phyloP scores from a whole-genome alignment of 1,140 invertebrate species.

The Vanessa atalanta region DNA sequence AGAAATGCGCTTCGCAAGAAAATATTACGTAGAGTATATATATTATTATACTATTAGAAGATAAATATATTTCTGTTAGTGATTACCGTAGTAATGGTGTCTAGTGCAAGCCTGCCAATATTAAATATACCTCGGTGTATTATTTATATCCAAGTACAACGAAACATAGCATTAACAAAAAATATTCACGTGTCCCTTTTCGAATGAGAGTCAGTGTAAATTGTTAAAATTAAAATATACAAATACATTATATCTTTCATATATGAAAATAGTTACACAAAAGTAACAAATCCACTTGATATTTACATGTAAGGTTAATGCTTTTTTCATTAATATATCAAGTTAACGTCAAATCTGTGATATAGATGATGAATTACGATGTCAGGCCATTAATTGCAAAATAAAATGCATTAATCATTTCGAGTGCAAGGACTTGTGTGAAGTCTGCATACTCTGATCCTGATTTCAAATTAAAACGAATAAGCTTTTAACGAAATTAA shows the following conservation, averaged over 20 bases:
- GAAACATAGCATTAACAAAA: too few relatives aligned
- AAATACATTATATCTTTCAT: background rate
- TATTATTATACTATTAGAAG: too few relatives aligned
- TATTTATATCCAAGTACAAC: too few relatives aligned
- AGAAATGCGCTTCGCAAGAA: too few relatives aligned
- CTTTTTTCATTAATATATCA: slow-evolving; percentile 18
- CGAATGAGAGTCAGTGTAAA: too few relatives aligned
- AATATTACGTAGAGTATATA: too few relatives aligned
- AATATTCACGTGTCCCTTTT: too few relatives aligned
- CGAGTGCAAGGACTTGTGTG: slow-evolving; percentile 8
- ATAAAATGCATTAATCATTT: slow-evolving; percentile 21
- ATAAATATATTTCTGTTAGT: too few relatives aligned
- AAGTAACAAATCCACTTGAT: background rate
- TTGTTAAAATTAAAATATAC: background rate
- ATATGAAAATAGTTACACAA: background rate
- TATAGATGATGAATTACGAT: slow-evolving; percentile 21
- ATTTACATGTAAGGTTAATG: slow-evolving; percentile 7
- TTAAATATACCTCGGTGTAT: too few relatives aligned
- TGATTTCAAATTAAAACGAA: slow-evolving; percentile 7
- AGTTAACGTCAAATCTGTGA: slow-evolving; percentile 18
- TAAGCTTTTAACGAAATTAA: slow-evolving; percentile 18
- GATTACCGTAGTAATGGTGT: too few relatives aligned
- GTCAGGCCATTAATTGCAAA: slow-evolving; percentile 14
- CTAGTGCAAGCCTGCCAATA: too few relatives aligned
- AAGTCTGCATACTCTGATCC: background rate